A percentile compares a stretch with the other conserved stretches of the same genome.
phyloP scores from a whole-genome alignment of 30 jellyfish, hydroid and myxozoan genomes.

The Pelagia noctiluca region DNA sequence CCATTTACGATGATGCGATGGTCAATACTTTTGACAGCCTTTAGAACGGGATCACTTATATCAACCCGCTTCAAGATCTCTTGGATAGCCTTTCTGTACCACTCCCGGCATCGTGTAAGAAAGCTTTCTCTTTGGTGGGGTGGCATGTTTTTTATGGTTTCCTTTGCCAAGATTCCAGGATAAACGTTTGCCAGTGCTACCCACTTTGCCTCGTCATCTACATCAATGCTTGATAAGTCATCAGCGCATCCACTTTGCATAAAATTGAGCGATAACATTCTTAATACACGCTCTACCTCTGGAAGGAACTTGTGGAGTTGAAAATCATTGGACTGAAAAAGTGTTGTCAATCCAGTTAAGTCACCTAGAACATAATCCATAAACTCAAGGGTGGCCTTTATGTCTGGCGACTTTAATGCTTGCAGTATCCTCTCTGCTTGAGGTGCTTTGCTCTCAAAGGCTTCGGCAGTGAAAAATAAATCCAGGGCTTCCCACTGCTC shows the following conservation, averaged over 20 bases:
- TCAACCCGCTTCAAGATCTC: slow-evolving; percentile 17
- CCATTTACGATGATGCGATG: slow-evolving; percentile 4
- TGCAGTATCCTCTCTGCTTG: slow-evolving; percentile 61
- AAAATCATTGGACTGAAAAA: slow-evolving; percentile 53
- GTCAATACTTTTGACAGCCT: slow-evolving; percentile 1
- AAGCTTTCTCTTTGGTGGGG: slow-evolving; percentile 27
- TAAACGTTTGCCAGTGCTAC: neutral
- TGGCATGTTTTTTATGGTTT: neutral
- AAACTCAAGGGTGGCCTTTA: slow-evolving; percentile 60
- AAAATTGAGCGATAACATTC: slow-evolving; percentile 2
- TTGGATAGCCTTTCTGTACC: slow-evolving; percentile 10
- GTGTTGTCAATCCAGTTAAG: slow-evolving; percentile 31
- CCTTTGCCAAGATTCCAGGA: slow-evolving; percentile 17
- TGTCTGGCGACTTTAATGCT: slow-evolving; percentile 42
- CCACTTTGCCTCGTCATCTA: slow-evolving; percentile 10
- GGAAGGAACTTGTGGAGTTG: slow-evolving; percentile 48
- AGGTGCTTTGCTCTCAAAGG: slow-evolving; percentile 46
- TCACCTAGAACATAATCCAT: slow-evolving; percentile 41
- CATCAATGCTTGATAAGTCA: neutral
- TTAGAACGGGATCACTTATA: slow-evolving; percentile 9
- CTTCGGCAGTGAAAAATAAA: slow-evolving; percentile 59
- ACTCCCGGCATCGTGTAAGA: slow-evolving; percentile 22
- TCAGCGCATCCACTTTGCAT: neutral
- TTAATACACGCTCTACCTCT: slow-evolving; percentile 8
- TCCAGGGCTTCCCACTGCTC: slow-evolving; percentile 52